A percentile compares a stretch with the other conserved stretches of the same genome.
These are phyloP conservation scores for Diachasmimorpha longicaudata DNA, from an alignment of 1,140 invertebrate species.

Conservation along the genomic window DNA sequence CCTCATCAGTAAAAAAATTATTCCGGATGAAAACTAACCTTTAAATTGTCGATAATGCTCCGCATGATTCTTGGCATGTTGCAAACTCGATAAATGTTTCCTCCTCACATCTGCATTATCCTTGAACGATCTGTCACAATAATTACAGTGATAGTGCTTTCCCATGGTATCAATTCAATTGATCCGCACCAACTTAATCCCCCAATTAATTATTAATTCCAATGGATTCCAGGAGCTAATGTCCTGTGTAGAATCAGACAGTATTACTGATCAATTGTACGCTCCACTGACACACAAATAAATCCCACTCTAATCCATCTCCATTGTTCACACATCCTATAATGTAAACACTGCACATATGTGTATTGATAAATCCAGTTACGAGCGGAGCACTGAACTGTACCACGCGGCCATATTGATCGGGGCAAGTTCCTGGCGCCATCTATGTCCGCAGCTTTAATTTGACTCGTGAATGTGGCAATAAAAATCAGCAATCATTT, in stretches of 20 bases:
- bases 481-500: neutral
- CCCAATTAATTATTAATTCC: neutral
- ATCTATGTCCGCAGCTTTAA: neutral
- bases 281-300: neutral
- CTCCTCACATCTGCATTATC: constrained; percentile 67
- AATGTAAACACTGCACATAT: neutral
- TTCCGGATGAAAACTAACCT: constrained; percentile 56
- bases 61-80: constrained; percentile 67
- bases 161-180: constrained; percentile 59
- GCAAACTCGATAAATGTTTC: constrained; percentile 70
- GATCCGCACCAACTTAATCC: neutral
- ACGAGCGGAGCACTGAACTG: neutral
- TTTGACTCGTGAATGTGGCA: neutral
- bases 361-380: neutral
- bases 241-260: neutral
- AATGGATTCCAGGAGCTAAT: neutral
- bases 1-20: too few relatives aligned
- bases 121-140: constrained; percentile 73
- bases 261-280: neutral
- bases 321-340: neutral
- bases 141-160: constrained; percentile 73
- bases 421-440: neutral
- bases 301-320: neutral
- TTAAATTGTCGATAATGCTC: constrained; percentile 69
- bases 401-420: neutral